phyloP scores from a whole-genome alignment of 1,140 invertebrate genomes.

The Papilio glaucus region DNA sequence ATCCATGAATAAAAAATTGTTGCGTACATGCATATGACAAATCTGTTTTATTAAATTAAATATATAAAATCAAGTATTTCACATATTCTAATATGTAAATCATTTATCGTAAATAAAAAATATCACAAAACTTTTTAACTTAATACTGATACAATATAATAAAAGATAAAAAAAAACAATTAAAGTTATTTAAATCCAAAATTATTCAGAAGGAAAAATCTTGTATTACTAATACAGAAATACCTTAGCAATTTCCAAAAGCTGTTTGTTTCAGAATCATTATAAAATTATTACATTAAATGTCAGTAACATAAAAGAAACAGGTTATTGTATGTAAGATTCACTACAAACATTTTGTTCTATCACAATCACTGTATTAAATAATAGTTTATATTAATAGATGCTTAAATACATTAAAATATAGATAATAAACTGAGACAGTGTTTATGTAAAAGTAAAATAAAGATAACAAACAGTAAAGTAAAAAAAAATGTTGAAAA shows the following conservation, averaged over 20 bases:
- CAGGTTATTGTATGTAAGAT: too few species aligned
- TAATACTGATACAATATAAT: not conserved
- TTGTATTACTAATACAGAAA: not conserved
- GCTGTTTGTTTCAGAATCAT: not conserved
- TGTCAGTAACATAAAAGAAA: not conserved
- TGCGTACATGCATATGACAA: not conserved
- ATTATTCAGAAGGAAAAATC: not conserved
- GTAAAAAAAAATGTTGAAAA: not conserved
- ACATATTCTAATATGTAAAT: not conserved
- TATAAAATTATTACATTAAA: not conserved
- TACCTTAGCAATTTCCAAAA: not conserved
- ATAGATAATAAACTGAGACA: not conserved
- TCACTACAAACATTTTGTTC: too few species aligned
- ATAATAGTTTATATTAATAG: not conserved
- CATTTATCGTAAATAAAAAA: not conserved
- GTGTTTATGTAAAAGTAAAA: not conserved
- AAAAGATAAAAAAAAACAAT: not conserved
- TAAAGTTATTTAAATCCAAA: not conserved
- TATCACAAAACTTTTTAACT: conserved; percentile 6
- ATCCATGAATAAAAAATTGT: not conserved
- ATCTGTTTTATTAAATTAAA: not conserved
- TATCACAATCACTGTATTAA: not conserved
- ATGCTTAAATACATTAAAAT: not conserved
- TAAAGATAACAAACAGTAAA: not conserved
- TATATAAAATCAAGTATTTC: not conserved